Percentiles rank a stretch among this genome's conserved stretches.
Evolutionary conservation across 2,888 invertebrate species (phyloP).

Genomic region (Mythimna pallens): DNA sequence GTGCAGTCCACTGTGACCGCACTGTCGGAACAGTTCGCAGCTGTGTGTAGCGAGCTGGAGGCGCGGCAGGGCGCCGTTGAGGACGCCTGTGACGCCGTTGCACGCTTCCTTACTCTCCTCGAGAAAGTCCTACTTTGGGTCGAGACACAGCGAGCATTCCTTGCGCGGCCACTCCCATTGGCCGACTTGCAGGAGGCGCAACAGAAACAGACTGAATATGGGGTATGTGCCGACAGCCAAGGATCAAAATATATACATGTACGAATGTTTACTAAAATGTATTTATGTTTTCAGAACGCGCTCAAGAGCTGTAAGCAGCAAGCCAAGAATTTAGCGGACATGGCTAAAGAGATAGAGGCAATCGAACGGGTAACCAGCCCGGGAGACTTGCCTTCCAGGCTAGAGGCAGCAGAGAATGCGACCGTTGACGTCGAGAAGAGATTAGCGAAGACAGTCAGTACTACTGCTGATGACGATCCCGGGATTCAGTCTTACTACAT

Average conservation of each 20-base stretch:
- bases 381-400: slow-evolving; percentile 95
- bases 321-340: slow-evolving; percentile 96
- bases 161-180: slow-evolving; percentile 94
- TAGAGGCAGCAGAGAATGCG: slow-evolving; percentile 96
- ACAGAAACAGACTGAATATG: slow-evolving; percentile 96
- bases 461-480: slow-evolving; percentile 7
- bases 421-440: slow-evolving; percentile 96
- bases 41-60: slow-evolving; percentile 95
- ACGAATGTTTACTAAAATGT: slow-evolving; percentile 26
- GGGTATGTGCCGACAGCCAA: slow-evolving; percentile 87
- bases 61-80: slow-evolving; percentile 96
- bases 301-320: slow-evolving; percentile 97
- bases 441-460: slow-evolving; percentile 95
- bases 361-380: slow-evolving; percentile 96
- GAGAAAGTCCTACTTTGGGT: slow-evolving; percentile 96
- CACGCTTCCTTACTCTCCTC: slow-evolving; percentile 95
- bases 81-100: slow-evolving; percentile 97
- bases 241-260: not conserved
- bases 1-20: slow-evolving; percentile 94
- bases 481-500: not conserved
- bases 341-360: slow-evolving; percentile 96
- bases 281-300: slow-evolving; percentile 92
- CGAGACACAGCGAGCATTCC: slow-evolving; percentile 94
- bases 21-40: slow-evolving; percentile 94
- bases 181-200: slow-evolving; percentile 95